Evolutionary conservation across 2,113 vertebrate genomes (phyloP), one percentile per base, ranked within the genome.

Genomic region (Poeciliopsis turrubarensis): DNA sequence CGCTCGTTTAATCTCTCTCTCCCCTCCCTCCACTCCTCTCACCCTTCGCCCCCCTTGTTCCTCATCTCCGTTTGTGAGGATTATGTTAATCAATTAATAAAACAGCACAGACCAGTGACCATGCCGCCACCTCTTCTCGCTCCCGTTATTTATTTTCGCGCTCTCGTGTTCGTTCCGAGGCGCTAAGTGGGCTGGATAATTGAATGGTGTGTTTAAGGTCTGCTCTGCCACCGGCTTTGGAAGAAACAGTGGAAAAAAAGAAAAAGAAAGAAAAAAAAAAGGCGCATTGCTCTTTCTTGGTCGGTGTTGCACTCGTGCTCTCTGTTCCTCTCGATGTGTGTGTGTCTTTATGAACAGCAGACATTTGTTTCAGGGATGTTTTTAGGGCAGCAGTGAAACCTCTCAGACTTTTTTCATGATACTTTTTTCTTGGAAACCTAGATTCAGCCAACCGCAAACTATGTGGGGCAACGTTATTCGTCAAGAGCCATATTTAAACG

Each of bases 41-140:
- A n/a, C 65, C 63, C 71, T 26, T 57, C 60, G 9, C 60, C 62
- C 31, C 26, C 30, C 30, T 3, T 31, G 3, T 19, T 65, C 63
- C 78, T 7, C 14, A 54, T 67, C 39, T 67, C 44, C 25, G 7
- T 78, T 73, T 84, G 70, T 77, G 66, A 86, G 80, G 82, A 89
- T 88, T 86, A 89, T 86, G 82, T 75, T 83, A 90, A 92, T 91
- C 78, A 89, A 89, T 92, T 90, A 87, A 89, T 85, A 61, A 81
- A 87, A 84, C 75, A 89, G 71, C 65, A 65, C 76, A 76, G 80
- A 83, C 31, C 83, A 84, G 60, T 65, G 80, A 81, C 78, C 77
- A 78, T 11, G 4, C 60, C 47, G 57, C 30, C 60, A n/a, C 54
- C 75, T 81, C 76, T 70, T 65, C 74, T 67, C 70, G 12, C 68